These are phyloP conservation scores for Eurytoma californica DNA, from an alignment of 2,888 invertebrate species.

Conservation along the genomic window DNA sequence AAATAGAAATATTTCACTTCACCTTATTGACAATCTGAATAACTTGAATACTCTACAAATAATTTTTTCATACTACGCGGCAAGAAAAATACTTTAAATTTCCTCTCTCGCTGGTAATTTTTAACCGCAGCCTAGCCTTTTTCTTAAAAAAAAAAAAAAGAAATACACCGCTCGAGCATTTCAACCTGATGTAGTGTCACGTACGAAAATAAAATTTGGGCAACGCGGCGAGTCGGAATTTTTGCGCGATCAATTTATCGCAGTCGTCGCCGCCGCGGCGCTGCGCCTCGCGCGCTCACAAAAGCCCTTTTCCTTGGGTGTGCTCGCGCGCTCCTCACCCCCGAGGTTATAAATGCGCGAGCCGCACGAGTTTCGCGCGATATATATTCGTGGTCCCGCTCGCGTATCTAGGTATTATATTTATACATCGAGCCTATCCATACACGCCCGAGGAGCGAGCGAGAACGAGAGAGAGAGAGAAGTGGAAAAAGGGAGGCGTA, in stretches of 20 bases:
- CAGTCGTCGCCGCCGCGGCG: not conserved
- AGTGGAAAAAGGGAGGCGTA: slow-evolving; percentile 11
- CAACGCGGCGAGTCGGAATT: too few relatives aligned
- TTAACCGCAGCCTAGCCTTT: too few relatives aligned
- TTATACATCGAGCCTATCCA: slow-evolving; percentile 45
- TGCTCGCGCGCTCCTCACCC: not conserved
- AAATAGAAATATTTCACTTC: too few relatives aligned
- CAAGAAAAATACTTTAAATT: too few relatives aligned
- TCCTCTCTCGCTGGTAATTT: too few relatives aligned
- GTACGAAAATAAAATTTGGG: too few relatives aligned
- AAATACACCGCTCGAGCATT: too few relatives aligned
- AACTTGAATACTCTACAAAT: too few relatives aligned
- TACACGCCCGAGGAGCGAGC: not conserved
- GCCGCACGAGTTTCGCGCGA: slow-evolving; percentile 21
- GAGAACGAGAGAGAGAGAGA: slow-evolving; percentile 11
- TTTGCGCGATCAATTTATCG: not conserved
- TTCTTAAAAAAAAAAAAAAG: too few relatives aligned
- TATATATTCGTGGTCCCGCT: slow-evolving; percentile 12
- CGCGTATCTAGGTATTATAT: slow-evolving; percentile 45
- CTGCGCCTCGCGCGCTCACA: not conserved
- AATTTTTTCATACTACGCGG: too few relatives aligned
- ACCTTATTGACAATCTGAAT: too few relatives aligned
- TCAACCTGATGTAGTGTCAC: too few relatives aligned
- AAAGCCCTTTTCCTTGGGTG: not conserved
- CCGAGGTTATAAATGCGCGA: slow-evolving; percentile 34